phyloP scores from a whole-genome alignment of 2,888 invertebrate genomes.

The Drymonia ruficornis region DNA sequence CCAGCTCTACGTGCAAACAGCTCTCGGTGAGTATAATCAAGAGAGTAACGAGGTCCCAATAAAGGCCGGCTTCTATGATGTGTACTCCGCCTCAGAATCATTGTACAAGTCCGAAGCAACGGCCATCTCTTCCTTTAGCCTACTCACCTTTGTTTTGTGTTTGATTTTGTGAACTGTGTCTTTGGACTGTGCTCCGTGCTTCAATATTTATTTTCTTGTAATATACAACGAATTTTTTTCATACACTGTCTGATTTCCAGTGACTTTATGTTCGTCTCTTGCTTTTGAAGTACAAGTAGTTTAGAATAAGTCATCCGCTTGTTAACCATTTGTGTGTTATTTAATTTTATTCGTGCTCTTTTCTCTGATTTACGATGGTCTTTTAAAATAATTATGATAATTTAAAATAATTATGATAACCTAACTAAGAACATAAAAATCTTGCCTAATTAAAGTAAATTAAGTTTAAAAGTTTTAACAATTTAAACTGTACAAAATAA shows the following conservation, averaged over 20 bases:
- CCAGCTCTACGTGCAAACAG: conserved; percentile 92
- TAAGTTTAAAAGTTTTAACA: conserved; percentile 13
- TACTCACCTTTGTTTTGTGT: conserved; percentile 62
- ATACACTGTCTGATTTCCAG: conserved; percentile 38
- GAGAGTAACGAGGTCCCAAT: conserved; percentile 76
- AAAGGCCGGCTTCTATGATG: conserved; percentile 80
- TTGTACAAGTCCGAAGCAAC: conserved; percentile 59
- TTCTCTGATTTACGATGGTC: conserved; percentile 32
- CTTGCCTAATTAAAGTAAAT: conserved; percentile 51
- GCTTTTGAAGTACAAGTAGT: conserved; percentile 50
- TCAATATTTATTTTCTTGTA: conserved; percentile 47
- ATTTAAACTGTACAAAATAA: conserved; percentile 42
- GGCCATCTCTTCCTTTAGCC: conserved; percentile 57
- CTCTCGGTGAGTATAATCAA: conserved; percentile 91
- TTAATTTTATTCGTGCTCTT: conserved; percentile 43
- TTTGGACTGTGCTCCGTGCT: conserved; percentile 50
- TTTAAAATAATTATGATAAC: too few species aligned
- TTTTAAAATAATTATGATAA: conserved; percentile 13
- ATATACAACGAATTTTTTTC: conserved; percentile 36
- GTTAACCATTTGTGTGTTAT: conserved; percentile 43
- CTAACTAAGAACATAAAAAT: conserved; percentile 34
- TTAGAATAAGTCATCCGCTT: conserved; percentile 40
- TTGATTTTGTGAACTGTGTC: conserved; percentile 67
- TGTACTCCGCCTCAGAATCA: conserved; percentile 73
- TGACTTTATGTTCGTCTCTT: conserved; percentile 40